phyloP scores from a whole-genome alignment of 2,113 vertebrate genomes.

The Phoxinus phoxinus region DNA sequence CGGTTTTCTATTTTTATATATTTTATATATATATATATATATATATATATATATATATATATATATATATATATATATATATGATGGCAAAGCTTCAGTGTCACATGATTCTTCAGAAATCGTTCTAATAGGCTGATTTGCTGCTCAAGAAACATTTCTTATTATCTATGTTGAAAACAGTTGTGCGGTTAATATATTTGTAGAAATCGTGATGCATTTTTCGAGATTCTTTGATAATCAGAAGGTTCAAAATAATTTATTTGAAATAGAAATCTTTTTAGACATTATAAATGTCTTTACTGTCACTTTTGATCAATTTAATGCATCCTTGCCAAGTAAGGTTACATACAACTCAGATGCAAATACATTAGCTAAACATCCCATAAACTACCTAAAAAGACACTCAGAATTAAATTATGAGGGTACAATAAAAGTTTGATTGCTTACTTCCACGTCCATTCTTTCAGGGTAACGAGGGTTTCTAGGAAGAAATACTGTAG shows the following conservation, averaged over 20 bases:
- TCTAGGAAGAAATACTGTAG: conserved; percentile 94
- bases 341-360: background rate
- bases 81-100: background rate
- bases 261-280: background rate
- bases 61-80: background rate
- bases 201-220: background rate
- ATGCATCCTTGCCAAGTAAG: background rate
- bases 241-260: background rate
- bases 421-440: background rate
- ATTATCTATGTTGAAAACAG: background rate
- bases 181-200: background rate
- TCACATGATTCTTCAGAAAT: background rate
- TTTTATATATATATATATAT: background rate
- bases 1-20: background rate
- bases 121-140: background rate
- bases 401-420: background rate
- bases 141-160: background rate
- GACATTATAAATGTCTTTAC: background rate
- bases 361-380: background rate
- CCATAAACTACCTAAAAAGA: background rate
- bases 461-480: conserved; percentile 89
- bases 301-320: background rate
- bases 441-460: conserved; percentile 92
- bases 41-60: background rate
- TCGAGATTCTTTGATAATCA: background rate